These are phyloP conservation scores for Tetramorium parvispinum DNA, from an alignment of 1,140 invertebrate species.

Conservation along the genomic window DNA sequence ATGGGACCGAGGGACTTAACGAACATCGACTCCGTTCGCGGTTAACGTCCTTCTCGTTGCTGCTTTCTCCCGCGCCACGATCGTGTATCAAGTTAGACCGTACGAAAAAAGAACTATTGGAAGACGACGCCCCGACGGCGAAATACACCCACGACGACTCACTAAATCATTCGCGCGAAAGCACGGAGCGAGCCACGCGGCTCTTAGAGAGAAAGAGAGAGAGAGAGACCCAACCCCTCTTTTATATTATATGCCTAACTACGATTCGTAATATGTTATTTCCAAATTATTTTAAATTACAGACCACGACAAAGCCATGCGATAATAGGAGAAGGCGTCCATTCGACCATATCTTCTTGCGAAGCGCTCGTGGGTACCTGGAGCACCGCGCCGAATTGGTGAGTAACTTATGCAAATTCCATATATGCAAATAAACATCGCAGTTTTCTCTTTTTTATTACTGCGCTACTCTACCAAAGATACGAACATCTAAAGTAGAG, in stretches of 20 bases:
- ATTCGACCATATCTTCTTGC: constrained; percentile 57
- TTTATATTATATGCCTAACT: constrained; percentile 44
- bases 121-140: constrained; percentile 37
- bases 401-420: constrained; percentile 8
- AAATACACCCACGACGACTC: constrained; percentile 71
- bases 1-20: not conserved
- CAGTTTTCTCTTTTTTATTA: not conserved
- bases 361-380: not conserved
- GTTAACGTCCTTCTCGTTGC: not conserved
- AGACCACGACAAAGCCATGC: constrained; percentile 46
- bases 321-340: constrained; percentile 70
- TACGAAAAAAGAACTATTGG: not conserved
- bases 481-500: not conserved
- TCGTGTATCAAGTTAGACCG: constrained; percentile 21
- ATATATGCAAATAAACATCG: constrained; percentile 12
- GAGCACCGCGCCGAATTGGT: constrained; percentile 2
- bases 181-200: constrained; percentile 30
- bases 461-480: not conserved
- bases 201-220: not conserved
- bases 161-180: constrained; percentile 68
- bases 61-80: not conserved
- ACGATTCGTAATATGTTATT: constrained; percentile 74
- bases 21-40: constrained; percentile 5
- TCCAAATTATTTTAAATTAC: constrained; percentile 77
- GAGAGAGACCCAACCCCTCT: constrained; percentile 33